Base-by-base conservation (phyloP, 2,113 vertebrate genomes). In the Sinocyclocheilus anshuiensis region DNA sequence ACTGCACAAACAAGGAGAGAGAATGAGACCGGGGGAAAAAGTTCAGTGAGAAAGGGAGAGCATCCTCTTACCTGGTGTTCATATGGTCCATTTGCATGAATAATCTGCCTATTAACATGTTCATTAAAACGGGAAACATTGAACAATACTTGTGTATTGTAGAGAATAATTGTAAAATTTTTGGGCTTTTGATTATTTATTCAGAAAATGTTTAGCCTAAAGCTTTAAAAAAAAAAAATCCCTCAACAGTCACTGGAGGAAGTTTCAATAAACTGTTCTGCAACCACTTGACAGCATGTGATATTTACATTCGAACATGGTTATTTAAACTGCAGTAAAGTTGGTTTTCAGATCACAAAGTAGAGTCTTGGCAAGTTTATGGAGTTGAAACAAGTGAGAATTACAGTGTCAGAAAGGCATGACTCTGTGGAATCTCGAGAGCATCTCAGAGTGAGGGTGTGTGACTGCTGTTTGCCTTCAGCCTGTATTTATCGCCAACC, bases 1-100 rank as follows among this genome's bases (percentile, higher is more conserved):
- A 88, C 92, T 90, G 90, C 87, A 88, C 87, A 89, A 88, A 90
- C 81, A 90, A 87, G 85, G 42, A 78, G 82, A 81, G 79, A 57
- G 69, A 76, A 29, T 4, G 76, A 77, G 76, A 77, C 36, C 15
- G 5, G 69, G 36, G 50, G 10, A 48, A 26, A 84, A 36, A 65
- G 57, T 76, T 76, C 42, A 36, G 67, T 72, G 69, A 39, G 69
- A 72, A 71, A 61, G 83, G n/a, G 8, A 74, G 33, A 45, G 15
- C 50, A 57, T 29, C 29, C 20, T 78, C 15, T 36, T 59, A 22
- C 18, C 53, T 76, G 12, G 6, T 39, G n/a, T 65, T 16, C 13
- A 15, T 20, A 59, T 29, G 74, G 24, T 77, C 7, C 7, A n/a
- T 13, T 12, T 22, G 11, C 10, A 57, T 36, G 16, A 55, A 20